phyloP scores from a whole-genome alignment of 2,888 invertebrate species.

The Pecten maximus region DNA sequence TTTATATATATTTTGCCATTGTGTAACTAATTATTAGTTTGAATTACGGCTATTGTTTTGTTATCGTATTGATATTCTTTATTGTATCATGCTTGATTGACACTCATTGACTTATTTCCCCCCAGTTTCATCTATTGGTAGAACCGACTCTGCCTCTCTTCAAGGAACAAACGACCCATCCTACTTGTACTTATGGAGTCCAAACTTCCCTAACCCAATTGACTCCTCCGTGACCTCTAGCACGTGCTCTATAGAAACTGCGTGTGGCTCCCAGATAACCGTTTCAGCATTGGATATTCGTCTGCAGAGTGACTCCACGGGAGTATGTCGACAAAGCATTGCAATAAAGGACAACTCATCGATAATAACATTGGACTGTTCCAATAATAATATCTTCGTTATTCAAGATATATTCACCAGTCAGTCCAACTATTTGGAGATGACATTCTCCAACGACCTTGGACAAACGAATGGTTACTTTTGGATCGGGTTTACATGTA shows the following conservation, averaged over 20 bases:
- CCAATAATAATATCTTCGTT: neutral
- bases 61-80: no score
- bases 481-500: neutral
- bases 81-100: no score
- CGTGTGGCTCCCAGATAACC: neutral
- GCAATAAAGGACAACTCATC: neutral
- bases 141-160: neutral
- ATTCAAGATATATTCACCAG: neutral
- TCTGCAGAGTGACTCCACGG: neutral
- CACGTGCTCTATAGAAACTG: neutral
- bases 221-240: neutral
- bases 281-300: neutral
- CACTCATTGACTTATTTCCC: no score
- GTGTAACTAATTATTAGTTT: no score
- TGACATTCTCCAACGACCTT: neutral
- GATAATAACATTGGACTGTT: neutral
- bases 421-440: constrained; percentile 16
- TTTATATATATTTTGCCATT: no score
- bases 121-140: neutral
- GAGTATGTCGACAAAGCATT: neutral
- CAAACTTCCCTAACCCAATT: neutral
- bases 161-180: neutral
- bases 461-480: neutral
- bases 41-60: no score
- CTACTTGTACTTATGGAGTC: neutral